Conservation (phyloP, 2,113 vertebrate species). For the Macrotus californicus region DNA sequence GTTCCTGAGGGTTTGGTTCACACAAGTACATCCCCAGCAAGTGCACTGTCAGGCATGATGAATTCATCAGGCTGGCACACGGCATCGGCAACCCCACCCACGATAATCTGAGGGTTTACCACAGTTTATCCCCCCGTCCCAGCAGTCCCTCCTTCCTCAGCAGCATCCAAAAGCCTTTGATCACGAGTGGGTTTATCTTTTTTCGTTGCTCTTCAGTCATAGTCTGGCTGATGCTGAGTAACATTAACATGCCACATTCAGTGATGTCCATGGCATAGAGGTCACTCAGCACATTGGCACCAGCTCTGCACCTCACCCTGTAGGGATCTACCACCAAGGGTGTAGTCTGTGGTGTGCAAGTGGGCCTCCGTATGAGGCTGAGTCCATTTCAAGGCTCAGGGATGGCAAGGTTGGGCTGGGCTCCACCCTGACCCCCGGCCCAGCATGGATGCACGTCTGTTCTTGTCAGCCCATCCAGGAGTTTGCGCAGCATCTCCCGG, state of each 20-base stretch:
- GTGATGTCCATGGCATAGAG: conserved; percentile 94
- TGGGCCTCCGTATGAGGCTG: conserved; percentile 87
- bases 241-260: conserved; percentile 93
- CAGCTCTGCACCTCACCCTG: conserved; percentile 93
- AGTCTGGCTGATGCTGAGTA: conserved; percentile 90
- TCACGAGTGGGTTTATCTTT: conserved; percentile 78
- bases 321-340: conserved; percentile 93
- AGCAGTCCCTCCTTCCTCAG: conserved; percentile 91
- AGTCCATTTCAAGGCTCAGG: conserved; percentile 89
- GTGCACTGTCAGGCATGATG: conserved; percentile 90
- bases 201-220: conserved; percentile 88
- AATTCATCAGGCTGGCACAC: conserved; percentile 92
- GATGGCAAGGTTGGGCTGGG: conserved; percentile 26
- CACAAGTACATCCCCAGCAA: conserved; percentile 91
- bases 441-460: not conserved
- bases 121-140: conserved; percentile 91
- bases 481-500: conserved; percentile 96
- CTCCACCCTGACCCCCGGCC: not conserved
- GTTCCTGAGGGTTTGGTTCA: conserved; percentile 92
- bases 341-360: conserved; percentile 94
- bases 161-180: conserved; percentile 89
- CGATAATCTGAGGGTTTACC: conserved; percentile 91
- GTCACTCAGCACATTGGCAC: conserved; percentile 92
- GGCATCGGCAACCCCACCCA: conserved; percentile 91
- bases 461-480: conserved; percentile 89